A percentile compares a stretch with the other conserved stretches of the same genome.
Evolutionary conservation across 2,888 invertebrate species (phyloP).

Genomic region (Rotaria socialis): DNA sequence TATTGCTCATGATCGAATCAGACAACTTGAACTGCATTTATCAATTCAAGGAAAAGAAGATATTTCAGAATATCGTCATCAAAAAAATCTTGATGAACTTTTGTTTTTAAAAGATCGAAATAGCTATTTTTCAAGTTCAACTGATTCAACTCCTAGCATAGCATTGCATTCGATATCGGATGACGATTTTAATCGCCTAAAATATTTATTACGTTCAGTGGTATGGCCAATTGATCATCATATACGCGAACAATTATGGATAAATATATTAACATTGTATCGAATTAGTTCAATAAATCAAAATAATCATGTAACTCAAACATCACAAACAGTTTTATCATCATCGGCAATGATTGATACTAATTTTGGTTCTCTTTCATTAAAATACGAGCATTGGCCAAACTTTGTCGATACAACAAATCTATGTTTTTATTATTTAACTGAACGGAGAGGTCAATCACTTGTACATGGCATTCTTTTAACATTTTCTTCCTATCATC

Average conservation of each 20-base stretch:
- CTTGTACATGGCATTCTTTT: slow-evolving; percentile 67
- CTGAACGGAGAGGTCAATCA: neutral
- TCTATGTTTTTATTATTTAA: slow-evolving; percentile 18
- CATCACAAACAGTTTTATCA: neutral
- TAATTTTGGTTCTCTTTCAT: neutral
- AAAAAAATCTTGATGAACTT: neutral
- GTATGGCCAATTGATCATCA: slow-evolving; percentile 81
- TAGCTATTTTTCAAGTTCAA: neutral
- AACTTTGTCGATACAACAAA: neutral
- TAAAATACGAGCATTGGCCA: neutral
- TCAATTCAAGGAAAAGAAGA: neutral
- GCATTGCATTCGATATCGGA: neutral
- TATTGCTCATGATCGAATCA: neutral
- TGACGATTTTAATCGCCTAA: slow-evolving; percentile 48
- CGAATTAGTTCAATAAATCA: neutral
- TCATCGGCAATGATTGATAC: neutral
- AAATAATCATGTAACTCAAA: neutral
- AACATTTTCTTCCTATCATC: slow-evolving; percentile 82
- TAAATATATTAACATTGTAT: slow-evolving; percentile 67
- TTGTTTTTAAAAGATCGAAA: neutral
- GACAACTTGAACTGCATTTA: neutral
- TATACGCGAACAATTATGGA: slow-evolving; percentile 79
- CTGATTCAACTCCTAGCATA: neutral
- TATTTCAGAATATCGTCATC: neutral
- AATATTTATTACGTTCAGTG: slow-evolving; percentile 68